These are phyloP conservation scores for Drosophila melanica DNA, from an alignment of 1,140 invertebrate species.

Conservation along the genomic window DNA sequence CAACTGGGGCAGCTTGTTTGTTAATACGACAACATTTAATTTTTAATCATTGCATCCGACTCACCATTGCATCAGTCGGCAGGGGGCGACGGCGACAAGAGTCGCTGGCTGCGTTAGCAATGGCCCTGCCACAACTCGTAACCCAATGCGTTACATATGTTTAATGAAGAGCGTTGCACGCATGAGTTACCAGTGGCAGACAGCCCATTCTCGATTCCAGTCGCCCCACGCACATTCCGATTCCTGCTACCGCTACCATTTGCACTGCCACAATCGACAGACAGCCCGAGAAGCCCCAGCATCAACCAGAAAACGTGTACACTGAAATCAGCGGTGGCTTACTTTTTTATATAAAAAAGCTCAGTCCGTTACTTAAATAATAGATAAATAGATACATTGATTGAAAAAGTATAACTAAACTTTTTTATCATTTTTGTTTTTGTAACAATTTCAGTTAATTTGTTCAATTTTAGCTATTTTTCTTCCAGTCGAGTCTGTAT, in stretches of 20 bases:
- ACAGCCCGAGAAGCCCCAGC: conserved; percentile 4
- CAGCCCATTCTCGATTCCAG: background rate
- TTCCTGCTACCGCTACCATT: background rate
- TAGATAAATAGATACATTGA: no score
- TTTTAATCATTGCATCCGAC: conserved; percentile 76
- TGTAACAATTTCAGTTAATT: no score
- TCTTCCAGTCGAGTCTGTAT: no score
- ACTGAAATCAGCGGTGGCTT: background rate
- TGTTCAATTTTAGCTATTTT: no score
- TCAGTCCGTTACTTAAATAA: no score
- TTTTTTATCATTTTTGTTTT: no score
- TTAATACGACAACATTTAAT: conserved; percentile 80
- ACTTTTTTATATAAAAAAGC: no score
- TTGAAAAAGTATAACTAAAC: no score
- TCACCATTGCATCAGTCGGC: conserved; percentile 26
- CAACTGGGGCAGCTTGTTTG: conserved; percentile 63
- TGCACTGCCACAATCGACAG: conserved; percentile 3
- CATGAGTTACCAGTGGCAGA: conserved; percentile 49
- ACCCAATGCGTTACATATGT: conserved; percentile 72
- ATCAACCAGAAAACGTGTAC: conserved; percentile 6
- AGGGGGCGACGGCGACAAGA: background rate
- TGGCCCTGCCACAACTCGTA: conserved; percentile 39
- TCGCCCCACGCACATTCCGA: background rate
- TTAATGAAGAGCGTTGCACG: conserved; percentile 69
- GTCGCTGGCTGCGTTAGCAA: background rate